Evolutionary conservation across 2,888 invertebrate species (phyloP).

Genomic region (Lasioglossum vierecki): DNA sequence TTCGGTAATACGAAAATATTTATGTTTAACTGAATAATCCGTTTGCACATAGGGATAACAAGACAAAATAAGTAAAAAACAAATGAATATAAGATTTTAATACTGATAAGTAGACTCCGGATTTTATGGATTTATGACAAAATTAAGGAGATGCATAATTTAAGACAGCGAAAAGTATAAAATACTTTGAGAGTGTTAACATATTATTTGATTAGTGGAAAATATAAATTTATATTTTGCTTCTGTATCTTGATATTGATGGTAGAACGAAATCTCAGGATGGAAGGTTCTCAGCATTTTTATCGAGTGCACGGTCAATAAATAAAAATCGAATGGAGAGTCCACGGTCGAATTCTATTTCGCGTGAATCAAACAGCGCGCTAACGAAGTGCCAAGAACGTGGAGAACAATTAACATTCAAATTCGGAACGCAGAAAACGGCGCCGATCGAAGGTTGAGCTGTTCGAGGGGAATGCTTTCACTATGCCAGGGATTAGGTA

Average conservation of each 20-base stretch:
- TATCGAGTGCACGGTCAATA: neutral
- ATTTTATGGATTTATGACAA: no score
- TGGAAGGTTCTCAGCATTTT: neutral
- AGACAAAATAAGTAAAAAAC: no score
- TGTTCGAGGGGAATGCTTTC: constrained; percentile 59
- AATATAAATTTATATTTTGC: no score
- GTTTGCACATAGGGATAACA: neutral
- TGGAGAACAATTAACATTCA: constrained; percentile 31
- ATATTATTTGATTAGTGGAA: no score
- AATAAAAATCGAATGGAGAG: neutral
- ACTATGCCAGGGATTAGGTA: constrained; percentile 52
- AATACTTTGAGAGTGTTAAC: no score
- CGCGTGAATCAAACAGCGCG: neutral
- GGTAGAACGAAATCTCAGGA: no score
- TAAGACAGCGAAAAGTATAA: no score
- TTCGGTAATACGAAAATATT: no score
- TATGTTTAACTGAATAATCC: neutral
- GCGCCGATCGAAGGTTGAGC: constrained; percentile 16
- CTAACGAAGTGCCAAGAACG: neutral
- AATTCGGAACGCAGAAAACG: constrained; percentile 36
- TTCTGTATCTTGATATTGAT: no score
- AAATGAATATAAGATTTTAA: no score
- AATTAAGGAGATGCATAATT: no score
- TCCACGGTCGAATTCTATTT: neutral
- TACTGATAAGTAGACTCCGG: no score